These are phyloP conservation scores for Herpetotheres cachinnans DNA, from an alignment of 2,113 vertebrate genomes.

Conservation along the genomic window DNA sequence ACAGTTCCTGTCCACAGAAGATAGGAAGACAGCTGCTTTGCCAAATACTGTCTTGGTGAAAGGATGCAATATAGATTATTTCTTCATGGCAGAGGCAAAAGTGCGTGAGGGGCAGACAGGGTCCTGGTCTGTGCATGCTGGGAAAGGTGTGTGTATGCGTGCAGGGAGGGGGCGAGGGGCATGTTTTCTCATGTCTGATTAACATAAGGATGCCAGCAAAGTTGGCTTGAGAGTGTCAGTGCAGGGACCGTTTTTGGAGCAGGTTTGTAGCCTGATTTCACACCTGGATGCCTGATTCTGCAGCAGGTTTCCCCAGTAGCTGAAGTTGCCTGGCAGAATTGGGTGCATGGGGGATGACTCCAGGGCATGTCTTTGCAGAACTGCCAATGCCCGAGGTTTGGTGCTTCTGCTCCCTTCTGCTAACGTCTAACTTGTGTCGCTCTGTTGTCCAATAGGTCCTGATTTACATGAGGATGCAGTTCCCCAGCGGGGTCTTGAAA, in stretches of 20 bases:
- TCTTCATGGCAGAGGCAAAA: background rate
- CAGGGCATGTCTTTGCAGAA: background rate
- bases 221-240: background rate
- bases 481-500: background rate
- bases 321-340: background rate
- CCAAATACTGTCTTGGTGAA: background rate
- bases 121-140: background rate
- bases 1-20: background rate
- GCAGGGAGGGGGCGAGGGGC: background rate
- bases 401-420: background rate
- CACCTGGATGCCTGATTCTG: background rate
- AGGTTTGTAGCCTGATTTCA: background rate
- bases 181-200: background rate
- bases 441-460: background rate
- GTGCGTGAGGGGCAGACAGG: background rate
- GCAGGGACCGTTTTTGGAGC: background rate
- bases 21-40: background rate
- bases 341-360: rapidly evolving
- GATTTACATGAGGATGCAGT: background rate
- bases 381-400: rapidly evolving
- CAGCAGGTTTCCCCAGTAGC: background rate
- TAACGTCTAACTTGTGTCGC: rapidly evolving
- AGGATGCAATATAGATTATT: background rate
- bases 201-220: background rate
- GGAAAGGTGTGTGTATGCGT: background rate